Conservation (phyloP, 2,888 invertebrate genomes). For the Anthophora plumipes region DNA sequence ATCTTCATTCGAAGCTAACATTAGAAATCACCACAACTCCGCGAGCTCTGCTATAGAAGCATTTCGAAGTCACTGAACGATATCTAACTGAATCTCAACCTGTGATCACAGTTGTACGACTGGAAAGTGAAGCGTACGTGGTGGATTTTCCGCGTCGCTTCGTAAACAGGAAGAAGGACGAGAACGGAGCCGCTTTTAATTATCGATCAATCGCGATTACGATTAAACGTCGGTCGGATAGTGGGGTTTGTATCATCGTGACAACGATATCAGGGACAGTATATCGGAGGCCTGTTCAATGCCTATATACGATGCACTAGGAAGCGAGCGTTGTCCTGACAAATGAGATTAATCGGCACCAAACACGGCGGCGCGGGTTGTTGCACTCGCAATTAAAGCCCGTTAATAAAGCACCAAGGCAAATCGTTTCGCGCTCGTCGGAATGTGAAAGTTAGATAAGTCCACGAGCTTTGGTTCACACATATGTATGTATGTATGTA, state of each 20-base stretch:
- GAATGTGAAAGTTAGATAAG: conserved; percentile 79
- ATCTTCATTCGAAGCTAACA: too few species aligned
- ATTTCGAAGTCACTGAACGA: too few species aligned
- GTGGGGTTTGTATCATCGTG: conserved; percentile 35
- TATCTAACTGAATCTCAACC: too few species aligned
- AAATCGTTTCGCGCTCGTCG: conserved; percentile 77
- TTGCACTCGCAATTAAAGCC: conserved; percentile 77
- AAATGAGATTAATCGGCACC: conserved; percentile 73
- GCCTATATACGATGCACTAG: conserved; percentile 59
- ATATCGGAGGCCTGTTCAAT: conserved; percentile 41
- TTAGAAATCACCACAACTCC: too few species aligned
- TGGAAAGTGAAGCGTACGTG: background rate
- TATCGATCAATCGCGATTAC: conserved; percentile 57
- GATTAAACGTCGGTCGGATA: conserved; percentile 18
- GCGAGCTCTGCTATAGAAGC: too few species aligned
- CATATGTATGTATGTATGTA: background rate
- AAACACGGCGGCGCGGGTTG: conserved; percentile 72
- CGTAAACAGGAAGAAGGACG: conserved; percentile 39
- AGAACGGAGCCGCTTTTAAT: conserved; percentile 46
- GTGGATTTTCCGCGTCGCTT: background rate
- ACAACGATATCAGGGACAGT: conserved; percentile 41
- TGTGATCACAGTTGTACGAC: background rate
- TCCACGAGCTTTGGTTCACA: conserved; percentile 5
- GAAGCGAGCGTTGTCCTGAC: conserved; percentile 70
- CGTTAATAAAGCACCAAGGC: conserved; percentile 76